Base-by-base conservation (phyloP, 2,797 vertebrate genomes). In the Gymnopithys bicolor region DNA sequence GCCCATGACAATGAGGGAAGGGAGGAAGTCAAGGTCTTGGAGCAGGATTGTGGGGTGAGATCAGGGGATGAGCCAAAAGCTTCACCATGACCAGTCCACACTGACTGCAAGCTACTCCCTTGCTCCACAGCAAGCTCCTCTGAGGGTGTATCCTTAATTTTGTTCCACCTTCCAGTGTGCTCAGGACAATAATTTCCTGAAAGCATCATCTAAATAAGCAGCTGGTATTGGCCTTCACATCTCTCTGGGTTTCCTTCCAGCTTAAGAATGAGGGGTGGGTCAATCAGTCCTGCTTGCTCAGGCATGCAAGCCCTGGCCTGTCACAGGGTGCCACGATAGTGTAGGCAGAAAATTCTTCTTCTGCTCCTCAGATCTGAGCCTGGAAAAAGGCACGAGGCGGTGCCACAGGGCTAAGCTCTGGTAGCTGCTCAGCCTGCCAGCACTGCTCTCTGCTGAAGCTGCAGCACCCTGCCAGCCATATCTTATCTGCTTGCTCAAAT, bases 381-480 rank as follows among this genome's bases (percentile, higher is more conserved):
- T 45, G 41, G 30, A 62, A 56, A 86, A 89, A 52, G 64, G 21
- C 24, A n/a, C 11, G 52, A 51, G 51, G 19, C n/a, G 24, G 32
- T 55, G 43, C 14, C 1, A 5, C 48, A 39, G 66, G 77, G 37
- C 79, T 86, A 56, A 77, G 73, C 45, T 52, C 73, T 0, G 0
- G 46, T 3, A 63, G 67, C 78, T 55, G 51, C 67, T 73, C 43
- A 79, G 64, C 9, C 27, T 55, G 33, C 19, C 59, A 63, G 64
- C 21, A 3, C 67, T 17, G 59, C 55, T 51, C 46, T 45, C 45
- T 76, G 51, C 83, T 78, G 49, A 62, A 62, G 77, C 77, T 6
- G 7, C 0, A 51, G 64, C 35, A 27, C 22, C 25, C 59, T 45
- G 59, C 11, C 70, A 68, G 71, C 3, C 0, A 1, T 10, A 19